Percentiles rank a stretch among this genome's conserved stretches.
phyloP scores from a whole-genome alignment of 2,888 invertebrate species.

The Eupithecia vulgata region DNA sequence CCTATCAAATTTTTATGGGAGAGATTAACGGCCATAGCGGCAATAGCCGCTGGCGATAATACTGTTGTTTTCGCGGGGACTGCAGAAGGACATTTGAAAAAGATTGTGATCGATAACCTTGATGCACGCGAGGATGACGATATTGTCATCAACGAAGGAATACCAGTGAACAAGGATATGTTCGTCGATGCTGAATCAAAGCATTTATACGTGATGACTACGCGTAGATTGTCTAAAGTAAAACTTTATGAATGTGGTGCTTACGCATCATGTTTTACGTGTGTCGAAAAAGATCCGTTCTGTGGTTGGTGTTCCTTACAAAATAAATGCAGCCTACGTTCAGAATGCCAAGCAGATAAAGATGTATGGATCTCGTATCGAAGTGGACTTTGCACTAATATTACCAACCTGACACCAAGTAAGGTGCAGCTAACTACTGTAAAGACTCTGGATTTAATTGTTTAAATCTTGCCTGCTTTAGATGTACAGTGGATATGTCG shows the following conservation, averaged over 20 bases:
- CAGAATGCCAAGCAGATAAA: constrained; percentile 95
- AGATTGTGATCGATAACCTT: constrained; percentile 95
- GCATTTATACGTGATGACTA: constrained; percentile 97
- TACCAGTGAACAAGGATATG: constrained; percentile 94
- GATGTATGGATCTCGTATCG: constrained; percentile 98
- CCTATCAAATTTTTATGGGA: constrained; percentile 93
- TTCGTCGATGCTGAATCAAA: constrained; percentile 95
- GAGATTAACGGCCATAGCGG: constrained; percentile 95
- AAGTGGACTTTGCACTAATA: constrained; percentile 97
- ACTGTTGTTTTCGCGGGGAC: constrained; percentile 99
- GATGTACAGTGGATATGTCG: constrained; percentile 96
- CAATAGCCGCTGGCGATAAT: constrained; percentile 97
- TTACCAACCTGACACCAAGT: constrained; percentile 95
- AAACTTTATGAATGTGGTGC: constrained; percentile 97
- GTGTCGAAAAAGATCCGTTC: constrained; percentile 97
- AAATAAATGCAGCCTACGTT: constrained; percentile 96
- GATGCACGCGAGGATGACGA: constrained; percentile 96
- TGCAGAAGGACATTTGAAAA: constrained; percentile 94
- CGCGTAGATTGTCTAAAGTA: constrained; percentile 95
- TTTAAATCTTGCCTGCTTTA: constrained; percentile 97
- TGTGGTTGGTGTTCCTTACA: constrained; percentile 99
- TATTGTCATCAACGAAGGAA: constrained; percentile 91
- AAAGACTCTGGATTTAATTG: constrained; percentile 94
- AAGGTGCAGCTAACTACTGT: constrained; percentile 96
- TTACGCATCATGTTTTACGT: constrained; percentile 95